Evolutionary conservation across 2,113 vertebrate genomes (phyloP).

Genomic region (Gymnocephalus cernua): DNA sequence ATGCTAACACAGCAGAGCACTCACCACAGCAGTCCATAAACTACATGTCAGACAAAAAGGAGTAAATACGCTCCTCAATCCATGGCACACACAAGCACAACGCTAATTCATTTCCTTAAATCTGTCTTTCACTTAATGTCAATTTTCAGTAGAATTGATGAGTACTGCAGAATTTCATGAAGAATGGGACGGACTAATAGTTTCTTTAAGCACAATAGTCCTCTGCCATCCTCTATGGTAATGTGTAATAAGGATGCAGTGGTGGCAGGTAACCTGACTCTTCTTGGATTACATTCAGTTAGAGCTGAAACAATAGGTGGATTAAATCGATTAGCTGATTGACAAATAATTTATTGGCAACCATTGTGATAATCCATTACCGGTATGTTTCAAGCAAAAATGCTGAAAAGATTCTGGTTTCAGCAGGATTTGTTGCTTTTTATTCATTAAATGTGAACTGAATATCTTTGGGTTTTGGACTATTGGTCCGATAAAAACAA

Average conservation of each 20-base stretch:
- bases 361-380: not conserved
- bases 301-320: not conserved
- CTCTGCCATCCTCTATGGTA: not conserved
- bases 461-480: too few species aligned
- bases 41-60: not conserved
- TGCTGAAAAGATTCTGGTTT: not conserved
- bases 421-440: too few species aligned
- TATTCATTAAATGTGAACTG: too few species aligned
- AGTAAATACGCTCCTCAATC: not conserved
- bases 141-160: not conserved
- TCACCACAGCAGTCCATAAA: not conserved
- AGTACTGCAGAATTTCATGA: not conserved
- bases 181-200: not conserved
- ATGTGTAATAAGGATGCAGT: constrained; percentile 42
- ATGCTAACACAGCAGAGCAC: not conserved
- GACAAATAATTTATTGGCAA: too few species aligned
- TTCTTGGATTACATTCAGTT: too few species aligned
- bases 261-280: constrained; percentile 4
- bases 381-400: not conserved
- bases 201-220: not conserved
- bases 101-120: not conserved
- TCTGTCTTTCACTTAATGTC: not conserved
- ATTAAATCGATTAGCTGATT: not conserved
- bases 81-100: not conserved
- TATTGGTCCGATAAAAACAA: too few species aligned